Conservation (phyloP, 2,797 vertebrate species). For the Crypturellus tataupa region DNA sequence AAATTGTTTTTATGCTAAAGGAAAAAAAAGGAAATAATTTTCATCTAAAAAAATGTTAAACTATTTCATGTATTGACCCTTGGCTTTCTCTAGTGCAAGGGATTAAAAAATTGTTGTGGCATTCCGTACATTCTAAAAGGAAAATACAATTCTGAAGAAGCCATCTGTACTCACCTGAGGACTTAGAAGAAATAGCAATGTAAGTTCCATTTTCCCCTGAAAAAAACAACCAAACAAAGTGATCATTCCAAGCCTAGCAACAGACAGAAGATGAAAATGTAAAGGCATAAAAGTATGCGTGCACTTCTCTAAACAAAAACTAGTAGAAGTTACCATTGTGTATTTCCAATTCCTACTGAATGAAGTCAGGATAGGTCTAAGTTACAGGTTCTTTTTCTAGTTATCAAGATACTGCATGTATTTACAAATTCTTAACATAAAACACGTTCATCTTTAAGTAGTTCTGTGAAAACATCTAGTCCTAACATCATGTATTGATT, state of each 20-base stretch:
- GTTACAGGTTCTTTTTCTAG: background rate
- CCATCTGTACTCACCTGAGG: background rate
- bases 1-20: background rate
- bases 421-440: constrained; percentile 4
- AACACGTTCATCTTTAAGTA: background rate
- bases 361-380: background rate
- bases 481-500: background rate
- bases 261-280: background rate
- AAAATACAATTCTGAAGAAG: background rate
- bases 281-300: background rate
- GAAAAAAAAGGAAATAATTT: background rate
- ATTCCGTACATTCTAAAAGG: background rate
- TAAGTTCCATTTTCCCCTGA: background rate
- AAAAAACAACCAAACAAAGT: background rate
- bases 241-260: background rate
- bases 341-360: background rate
- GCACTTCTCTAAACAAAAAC: background rate
- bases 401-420: background rate
- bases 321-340: background rate
- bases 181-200: background rate
- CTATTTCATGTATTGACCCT: background rate
- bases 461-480: background rate
- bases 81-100: background rate
- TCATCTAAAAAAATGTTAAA: background rate
- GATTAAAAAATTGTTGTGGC: background rate